phyloP scores from a whole-genome alignment of 1,140 invertebrate species.

The Hypothenemus hampei region DNA sequence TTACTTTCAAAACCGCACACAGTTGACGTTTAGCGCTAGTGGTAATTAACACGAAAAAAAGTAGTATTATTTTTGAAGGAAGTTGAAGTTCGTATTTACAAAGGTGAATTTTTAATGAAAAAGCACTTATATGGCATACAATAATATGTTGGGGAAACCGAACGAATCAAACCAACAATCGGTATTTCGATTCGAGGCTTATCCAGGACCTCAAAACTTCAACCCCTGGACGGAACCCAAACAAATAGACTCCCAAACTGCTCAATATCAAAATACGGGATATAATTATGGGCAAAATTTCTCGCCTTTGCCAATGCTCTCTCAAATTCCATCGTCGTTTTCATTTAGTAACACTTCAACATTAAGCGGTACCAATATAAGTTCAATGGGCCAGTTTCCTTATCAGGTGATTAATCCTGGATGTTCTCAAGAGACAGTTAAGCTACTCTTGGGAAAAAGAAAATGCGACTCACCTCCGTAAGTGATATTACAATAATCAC shows the following conservation, averaged over 20 bases:
- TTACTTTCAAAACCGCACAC: no score
- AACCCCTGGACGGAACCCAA: neutral
- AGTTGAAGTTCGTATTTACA: no score
- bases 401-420: slow-evolving; percentile 18
- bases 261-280: no score
- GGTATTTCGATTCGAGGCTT: slow-evolving; percentile 33
- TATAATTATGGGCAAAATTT: neutral
- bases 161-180: slow-evolving; percentile 30
- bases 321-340: slow-evolving; percentile 14
- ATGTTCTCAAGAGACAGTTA: slow-evolving; percentile 7
- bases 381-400: slow-evolving; percentile 22
- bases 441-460: slow-evolving; percentile 31
- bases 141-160: no score
- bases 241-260: neutral
- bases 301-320: neutral
- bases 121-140: neutral
- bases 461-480: slow-evolving; percentile 40
- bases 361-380: no score
- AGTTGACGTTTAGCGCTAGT: no score
- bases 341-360: no score
- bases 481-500: slow-evolving; percentile 25
- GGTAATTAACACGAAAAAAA: no score
- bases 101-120: no score
- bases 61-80: no score
- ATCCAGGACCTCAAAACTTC: slow-evolving; percentile 22